These are phyloP conservation scores for Ctenopoma multispine DNA, from an alignment of 2,797 vertebrate genomes.

Conservation along the genomic window DNA sequence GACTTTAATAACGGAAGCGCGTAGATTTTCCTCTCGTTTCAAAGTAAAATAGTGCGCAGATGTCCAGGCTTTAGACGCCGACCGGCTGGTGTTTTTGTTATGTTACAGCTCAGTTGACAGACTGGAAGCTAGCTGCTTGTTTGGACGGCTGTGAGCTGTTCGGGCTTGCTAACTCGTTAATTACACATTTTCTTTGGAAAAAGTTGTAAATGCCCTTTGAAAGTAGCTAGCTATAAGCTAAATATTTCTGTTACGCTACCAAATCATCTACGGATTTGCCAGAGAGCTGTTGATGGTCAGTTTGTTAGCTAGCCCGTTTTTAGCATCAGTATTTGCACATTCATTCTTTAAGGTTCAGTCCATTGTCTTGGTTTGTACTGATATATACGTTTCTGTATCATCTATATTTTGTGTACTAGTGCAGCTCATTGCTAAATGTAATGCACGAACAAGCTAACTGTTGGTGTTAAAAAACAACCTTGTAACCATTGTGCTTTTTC, in stretches of 20 bases:
- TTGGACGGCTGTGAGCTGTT: constrained; percentile 45
- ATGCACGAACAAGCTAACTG: constrained; percentile 38
- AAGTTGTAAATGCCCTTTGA: constrained; percentile 34
- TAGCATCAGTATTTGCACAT: constrained; percentile 78
- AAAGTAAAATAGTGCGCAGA: constrained; percentile 20
- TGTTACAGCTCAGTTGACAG: constrained; percentile 73
- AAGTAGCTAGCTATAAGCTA: constrained; percentile 29
- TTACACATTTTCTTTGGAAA: constrained; percentile 21
- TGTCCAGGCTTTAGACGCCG: constrained; percentile 43
- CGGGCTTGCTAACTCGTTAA: constrained; percentile 26
- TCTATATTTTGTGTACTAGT: constrained; percentile 10
- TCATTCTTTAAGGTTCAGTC: constrained; percentile 60
- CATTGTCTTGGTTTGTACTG: constrained; percentile 47
- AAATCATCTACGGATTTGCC: constrained; percentile 41
- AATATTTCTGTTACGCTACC: constrained; percentile 22
- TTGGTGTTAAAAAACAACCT: constrained; percentile 15
- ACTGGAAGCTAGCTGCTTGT: constrained; percentile 67
- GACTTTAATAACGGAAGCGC: constrained; percentile 42
- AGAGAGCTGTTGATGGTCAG: constrained; percentile 42
- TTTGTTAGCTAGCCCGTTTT: constrained; percentile 74
- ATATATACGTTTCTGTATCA: constrained; percentile 12
- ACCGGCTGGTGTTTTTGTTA: constrained; percentile 71
- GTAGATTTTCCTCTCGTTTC: constrained; percentile 34
- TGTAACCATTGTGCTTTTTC: constrained; percentile 25
- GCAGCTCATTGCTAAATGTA: constrained; percentile 37